Percentiles rank a stretch among this genome's conserved stretches.
Conservation (phyloP, 2,888 invertebrate species). For the Lobophora halterata region DNA sequence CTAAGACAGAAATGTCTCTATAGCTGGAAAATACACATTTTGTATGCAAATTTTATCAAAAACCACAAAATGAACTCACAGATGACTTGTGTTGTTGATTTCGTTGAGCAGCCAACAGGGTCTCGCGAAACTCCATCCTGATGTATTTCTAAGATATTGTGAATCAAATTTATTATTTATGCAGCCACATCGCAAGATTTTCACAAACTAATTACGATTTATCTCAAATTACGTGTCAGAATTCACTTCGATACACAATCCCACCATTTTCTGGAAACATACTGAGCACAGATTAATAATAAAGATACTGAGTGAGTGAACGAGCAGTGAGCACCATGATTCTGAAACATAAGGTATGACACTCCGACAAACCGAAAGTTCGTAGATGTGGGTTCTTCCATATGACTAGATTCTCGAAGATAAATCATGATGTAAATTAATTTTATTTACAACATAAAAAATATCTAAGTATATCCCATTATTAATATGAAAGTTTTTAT, state of each 20-base stretch:
- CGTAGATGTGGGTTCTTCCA: no score
- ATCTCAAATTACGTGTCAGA: conserved; percentile 74
- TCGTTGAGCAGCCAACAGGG: conserved; percentile 71
- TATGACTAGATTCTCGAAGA: no score
- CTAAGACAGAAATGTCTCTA: not conserved
- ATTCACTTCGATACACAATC: conserved; percentile 61
- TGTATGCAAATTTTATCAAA: conserved; percentile 22
- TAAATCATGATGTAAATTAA: no score
- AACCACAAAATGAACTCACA: conserved; percentile 56
- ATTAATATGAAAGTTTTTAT: no score
- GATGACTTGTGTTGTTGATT: conserved; percentile 79
- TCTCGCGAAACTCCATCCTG: conserved; percentile 74
- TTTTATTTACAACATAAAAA: no score
- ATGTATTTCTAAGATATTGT: conserved; percentile 21
- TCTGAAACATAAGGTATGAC: no score
- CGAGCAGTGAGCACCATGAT: no score
- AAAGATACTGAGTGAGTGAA: no score
- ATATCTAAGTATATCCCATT: no score
- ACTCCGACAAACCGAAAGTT: no score
- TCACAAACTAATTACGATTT: conserved; percentile 62
- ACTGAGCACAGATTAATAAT: conserved; percentile 53
- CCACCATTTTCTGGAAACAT: conserved; percentile 78
- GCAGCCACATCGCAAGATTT: conserved; percentile 44
- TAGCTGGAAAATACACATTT: conserved; percentile 6
- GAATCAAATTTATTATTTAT: conserved; percentile 29